A percentile compares a stretch with the other conserved stretches of the same genome.
Conservation (phyloP, 2,888 invertebrate genomes). For the Ectemnius continuus region DNA sequence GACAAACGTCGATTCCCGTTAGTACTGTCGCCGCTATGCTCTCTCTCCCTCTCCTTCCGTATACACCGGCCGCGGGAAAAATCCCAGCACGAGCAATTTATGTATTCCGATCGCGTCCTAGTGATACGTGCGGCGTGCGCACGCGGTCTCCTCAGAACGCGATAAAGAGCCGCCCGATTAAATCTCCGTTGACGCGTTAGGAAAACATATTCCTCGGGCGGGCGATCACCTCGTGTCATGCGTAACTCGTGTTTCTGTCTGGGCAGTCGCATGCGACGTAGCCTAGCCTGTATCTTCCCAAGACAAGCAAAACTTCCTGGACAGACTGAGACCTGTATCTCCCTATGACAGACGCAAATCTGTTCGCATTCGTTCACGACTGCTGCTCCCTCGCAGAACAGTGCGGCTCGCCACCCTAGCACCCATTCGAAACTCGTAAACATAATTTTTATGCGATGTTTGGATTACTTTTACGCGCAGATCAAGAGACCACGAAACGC, state of each 20-base stretch:
- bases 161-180: constrained; percentile 31
- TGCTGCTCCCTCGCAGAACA: constrained; percentile 14
- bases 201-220: constrained; percentile 23
- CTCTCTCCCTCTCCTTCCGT: too few species aligned
- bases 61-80: too few species aligned
- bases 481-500: constrained; percentile 75
- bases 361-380: constrained; percentile 28
- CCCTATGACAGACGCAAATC: too few species aligned
- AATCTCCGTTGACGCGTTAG: constrained; percentile 24
- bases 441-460: constrained; percentile 76
- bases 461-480: constrained; percentile 74
- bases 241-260: neutral
- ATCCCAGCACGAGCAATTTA: too few species aligned
- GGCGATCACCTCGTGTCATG: constrained; percentile 42
- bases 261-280: too few species aligned
- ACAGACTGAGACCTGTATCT: too few species aligned
- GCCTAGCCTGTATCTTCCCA: too few species aligned
- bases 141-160: constrained; percentile 13
- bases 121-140: too few species aligned
- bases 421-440: constrained; percentile 76
- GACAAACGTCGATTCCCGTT: too few species aligned
- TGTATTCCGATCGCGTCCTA: too few species aligned
- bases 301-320: too few species aligned
- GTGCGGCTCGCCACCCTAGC: constrained; percentile 36
- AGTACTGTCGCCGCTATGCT: too few species aligned